Base-by-base conservation (phyloP, 1,140 invertebrate species). In the Atta cephalotes region DNA sequence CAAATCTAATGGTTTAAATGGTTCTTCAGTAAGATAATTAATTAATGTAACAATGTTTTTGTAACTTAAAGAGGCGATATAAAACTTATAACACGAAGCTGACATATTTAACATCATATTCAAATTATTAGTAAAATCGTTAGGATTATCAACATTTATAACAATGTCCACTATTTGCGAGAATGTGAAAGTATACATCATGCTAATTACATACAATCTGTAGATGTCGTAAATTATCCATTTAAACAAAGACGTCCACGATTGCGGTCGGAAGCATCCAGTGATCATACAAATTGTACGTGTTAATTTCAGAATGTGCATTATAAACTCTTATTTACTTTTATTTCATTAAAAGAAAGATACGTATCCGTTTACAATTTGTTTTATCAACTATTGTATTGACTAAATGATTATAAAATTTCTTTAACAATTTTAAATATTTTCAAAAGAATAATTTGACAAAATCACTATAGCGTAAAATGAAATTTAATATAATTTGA, bases 111-210 rank as follows among this genome's bases (percentile, higher is more conserved):
- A 31, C 9, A 88, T 49, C 12, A 92, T 65, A 16, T 90, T 91
- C 3, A 91, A 62, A 77, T 85, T 92, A 12, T 90, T 86, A 0
- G 89, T 87, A 0, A 92, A 78, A 9, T 87, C 72, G 3, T 91
- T 80, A 18, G 70, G 5, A 58, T 85, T 87, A 1, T 85, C 14
- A 7, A 85, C 87, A 78, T 53, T 72, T 2, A 68, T 16, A 12
- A 65, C 5, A 3, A 78, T 21, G 51, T 82, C 89, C 63, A 80
- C 77, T 51, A 85, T 72, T 74, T 58, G 74, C 0, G 3, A 39
- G 3, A 86, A 14, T 7, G 56, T 25, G 6, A 87, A 63, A 21
- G 16, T 16, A 3, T 45, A 45, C 21, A 87, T 7, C 4, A 72
- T 25, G 3, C 25, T 31, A 14, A 77, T 58, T 14, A 63, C 10